Base-by-base conservation (phyloP, 2,888 invertebrate species). In the Caenorhabditis imperialis region DNA sequence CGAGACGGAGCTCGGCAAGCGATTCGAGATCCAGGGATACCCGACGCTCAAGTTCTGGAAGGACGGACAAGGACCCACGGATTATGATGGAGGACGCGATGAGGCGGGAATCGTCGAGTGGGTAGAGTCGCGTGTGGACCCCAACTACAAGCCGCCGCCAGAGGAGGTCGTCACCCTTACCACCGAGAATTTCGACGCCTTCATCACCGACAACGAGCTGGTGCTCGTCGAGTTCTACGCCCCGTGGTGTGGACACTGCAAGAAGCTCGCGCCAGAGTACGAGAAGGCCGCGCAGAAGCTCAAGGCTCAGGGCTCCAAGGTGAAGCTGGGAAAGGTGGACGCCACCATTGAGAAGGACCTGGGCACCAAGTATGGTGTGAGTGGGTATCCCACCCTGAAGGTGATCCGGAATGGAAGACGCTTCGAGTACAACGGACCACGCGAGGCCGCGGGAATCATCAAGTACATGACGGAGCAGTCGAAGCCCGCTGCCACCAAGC, bases 161-260 rank as follows among this genome's bases (percentile, higher is more conserved):
- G 89, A 89, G 42, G 88, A 87, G 63, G 82, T 91, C 12, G 82
- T 91, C 54, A 88, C 89, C 27, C 86, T 91, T 44, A 90, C 90
- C 8, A 84, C 73, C 77, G 89, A 89, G 23, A 91, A 90, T 81
- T 91, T 91, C 86, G 89, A 90, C 51, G 86, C 88, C 1, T 88
- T 88, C 63, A 84, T 91, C 25, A 81, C 86, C 3, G 83, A 88
- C 18, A 88, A 89, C 57, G 88, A 89, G 16, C 84, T 90, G 16
- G 88, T 90, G 3, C 88, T 91, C 16, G 90, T 91, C 6, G 90
- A 91, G 78, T 91, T 92, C 84, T 91, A 91, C 86, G 91, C 91
- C 25, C 91, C 91, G n/a, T 91, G 90, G 89, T 90, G 90, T 86
- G 90, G 90, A 33, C 89, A 90, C 77, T 90, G 89, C 82, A 90